These are phyloP conservation scores for Polypedilum vanderplanki DNA, from an alignment of 1,140 invertebrate genomes.

Conservation along the genomic window DNA sequence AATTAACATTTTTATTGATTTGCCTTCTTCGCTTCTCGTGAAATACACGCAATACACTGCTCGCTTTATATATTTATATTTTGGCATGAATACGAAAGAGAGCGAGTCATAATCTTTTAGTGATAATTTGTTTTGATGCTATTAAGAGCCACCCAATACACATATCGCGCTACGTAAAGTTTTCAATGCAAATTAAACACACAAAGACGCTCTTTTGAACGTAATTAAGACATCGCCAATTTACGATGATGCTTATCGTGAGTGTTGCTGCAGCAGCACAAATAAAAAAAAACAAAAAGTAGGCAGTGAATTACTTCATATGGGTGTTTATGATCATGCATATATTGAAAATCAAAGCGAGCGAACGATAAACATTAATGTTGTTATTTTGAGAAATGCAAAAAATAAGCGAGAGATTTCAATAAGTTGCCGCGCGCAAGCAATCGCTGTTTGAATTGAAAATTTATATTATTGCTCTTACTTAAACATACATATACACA, in stretches of 20 bases:
- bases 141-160: conserved; percentile 10
- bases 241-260: neutral
- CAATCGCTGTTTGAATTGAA: neutral
- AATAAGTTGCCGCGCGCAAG: neutral
- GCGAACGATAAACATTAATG: neutral
- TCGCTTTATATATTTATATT: neutral
- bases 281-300: neutral
- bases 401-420: neutral
- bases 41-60: neutral
- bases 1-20: conserved; percentile 20
- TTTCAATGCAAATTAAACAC: neutral
- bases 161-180: neutral
- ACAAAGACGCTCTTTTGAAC: neutral
- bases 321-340: conserved; percentile 10
- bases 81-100: neutral
- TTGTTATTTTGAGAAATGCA: neutral
- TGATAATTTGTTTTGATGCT: conserved; percentile 9
- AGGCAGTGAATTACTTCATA: neutral
- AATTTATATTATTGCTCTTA: conserved; percentile 15
- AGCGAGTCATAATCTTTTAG: neutral
- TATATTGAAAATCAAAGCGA: too few relatives aligned
- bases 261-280: neutral
- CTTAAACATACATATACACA: neutral
- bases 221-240: conserved; percentile 18
- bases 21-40: neutral